These are phyloP conservation scores for Austrolebias charrua DNA, from an alignment of 2,797 vertebrate genomes.

Conservation along the genomic window DNA sequence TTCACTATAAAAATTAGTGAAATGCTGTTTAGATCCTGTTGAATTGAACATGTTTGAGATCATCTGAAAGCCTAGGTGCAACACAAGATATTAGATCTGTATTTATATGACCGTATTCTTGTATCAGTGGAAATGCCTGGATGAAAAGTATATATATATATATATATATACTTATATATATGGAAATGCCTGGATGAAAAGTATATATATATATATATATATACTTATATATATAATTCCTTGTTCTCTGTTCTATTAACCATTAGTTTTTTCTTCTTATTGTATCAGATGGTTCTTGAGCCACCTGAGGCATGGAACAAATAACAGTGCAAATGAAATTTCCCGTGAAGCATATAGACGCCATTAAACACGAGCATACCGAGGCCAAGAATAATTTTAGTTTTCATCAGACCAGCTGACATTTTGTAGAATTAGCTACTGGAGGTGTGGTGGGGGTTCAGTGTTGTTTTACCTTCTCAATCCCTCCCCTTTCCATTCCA, in stretches of 20 bases:
- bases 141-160: background rate
- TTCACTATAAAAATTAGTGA: constrained; percentile 6
- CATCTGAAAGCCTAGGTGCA: constrained; percentile 16
- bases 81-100: constrained; percentile 33
- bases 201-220: too few relatives aligned
- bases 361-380: constrained; percentile 86
- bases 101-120: constrained; percentile 22
- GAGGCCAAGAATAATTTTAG: constrained; percentile 82
- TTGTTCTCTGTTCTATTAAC: constrained; percentile 18
- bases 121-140: constrained; percentile 26
- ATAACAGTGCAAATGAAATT: constrained; percentile 85
- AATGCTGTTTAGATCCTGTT: constrained; percentile 8
- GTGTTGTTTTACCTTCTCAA: constrained; percentile 61
- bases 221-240: too few relatives aligned
- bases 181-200: too few relatives aligned
- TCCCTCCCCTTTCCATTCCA: constrained; percentile 38
- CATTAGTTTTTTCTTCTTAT: constrained; percentile 40
- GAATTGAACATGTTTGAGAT: constrained; percentile 14
- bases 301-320: constrained; percentile 81
- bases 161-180: too few relatives aligned
- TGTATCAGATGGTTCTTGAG: constrained; percentile 62
- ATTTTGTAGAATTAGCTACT: constrained; percentile 85
- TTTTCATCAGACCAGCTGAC: constrained; percentile 83
- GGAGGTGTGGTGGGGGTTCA: constrained; percentile 38
- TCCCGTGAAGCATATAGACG: constrained; percentile 84